Evolutionary conservation across 2,888 invertebrate genomes (phyloP).

Genomic region (Sabatieria punctata): DNA sequence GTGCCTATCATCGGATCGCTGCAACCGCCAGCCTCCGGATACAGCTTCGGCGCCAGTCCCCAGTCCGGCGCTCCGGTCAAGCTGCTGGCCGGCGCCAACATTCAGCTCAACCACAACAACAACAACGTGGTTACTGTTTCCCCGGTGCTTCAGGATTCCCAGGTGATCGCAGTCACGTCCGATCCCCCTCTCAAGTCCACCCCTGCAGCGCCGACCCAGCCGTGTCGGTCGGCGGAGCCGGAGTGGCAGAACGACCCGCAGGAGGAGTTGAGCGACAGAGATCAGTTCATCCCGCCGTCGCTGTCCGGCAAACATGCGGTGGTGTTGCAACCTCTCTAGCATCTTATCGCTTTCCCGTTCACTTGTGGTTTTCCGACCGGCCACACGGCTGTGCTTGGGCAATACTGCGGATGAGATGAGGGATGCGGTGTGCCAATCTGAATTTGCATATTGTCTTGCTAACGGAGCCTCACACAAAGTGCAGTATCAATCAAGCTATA

Average conservation of each 20-base stretch:
- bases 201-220: neutral
- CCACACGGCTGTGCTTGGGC: too few species aligned
- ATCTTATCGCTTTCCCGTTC: neutral
- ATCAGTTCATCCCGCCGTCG: constrained; percentile 2
- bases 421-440: too few species aligned
- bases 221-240: neutral
- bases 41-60: too few species aligned
- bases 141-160: neutral
- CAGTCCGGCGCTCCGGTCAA: too few species aligned
- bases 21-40: too few species aligned
- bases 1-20: too few species aligned
- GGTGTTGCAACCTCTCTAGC: constrained; percentile 3
- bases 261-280: too few species aligned
- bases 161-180: neutral
- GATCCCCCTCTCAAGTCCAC: neutral
- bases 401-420: too few species aligned
- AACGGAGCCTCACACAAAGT: too few species aligned
- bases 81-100: neutral
- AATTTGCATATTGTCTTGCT: too few species aligned
- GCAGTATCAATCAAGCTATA: too few species aligned
- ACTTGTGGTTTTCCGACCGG: neutral
- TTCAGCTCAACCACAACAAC: too few species aligned
- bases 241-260: neutral
- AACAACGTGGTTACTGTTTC: neutral
- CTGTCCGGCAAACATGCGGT: constrained; percentile 4